Conservation (phyloP, 2,113 vertebrate genomes). For the Xenopus borealis region DNA sequence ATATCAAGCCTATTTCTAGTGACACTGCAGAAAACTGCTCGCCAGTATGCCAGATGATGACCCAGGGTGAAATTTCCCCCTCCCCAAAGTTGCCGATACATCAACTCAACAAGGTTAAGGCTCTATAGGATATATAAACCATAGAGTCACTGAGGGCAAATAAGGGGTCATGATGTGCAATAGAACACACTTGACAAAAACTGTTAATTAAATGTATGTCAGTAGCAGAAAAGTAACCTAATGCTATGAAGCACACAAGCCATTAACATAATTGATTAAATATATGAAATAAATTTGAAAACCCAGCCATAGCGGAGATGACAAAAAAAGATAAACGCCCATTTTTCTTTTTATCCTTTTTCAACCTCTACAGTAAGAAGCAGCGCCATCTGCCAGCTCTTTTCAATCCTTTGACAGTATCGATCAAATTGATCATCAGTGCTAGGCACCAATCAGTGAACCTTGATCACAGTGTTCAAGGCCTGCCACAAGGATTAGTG, state of each 20-base stretch:
- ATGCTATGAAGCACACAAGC: too few species aligned
- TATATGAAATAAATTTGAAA: too few species aligned
- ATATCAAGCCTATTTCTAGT: slow-evolving; percentile 12
- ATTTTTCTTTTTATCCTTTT: too few species aligned
- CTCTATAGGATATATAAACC: neutral
- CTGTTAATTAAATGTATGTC: too few species aligned
- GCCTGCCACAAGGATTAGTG: slow-evolving; percentile 28
- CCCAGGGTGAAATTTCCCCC: too few species aligned
- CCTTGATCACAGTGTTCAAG: slow-evolving; percentile 20
- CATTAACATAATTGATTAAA: too few species aligned
- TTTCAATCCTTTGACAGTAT: neutral
- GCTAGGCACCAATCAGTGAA: slow-evolving; percentile 15
- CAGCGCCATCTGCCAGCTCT: neutral
- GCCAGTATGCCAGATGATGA: slow-evolving; percentile 19
- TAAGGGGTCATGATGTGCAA: neutral
- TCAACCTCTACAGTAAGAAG: neutral
- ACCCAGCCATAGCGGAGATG: too few species aligned
- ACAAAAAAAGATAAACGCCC: too few species aligned
- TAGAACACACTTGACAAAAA: neutral
- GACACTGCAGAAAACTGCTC: slow-evolving; percentile 2
- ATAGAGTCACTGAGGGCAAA: neutral
- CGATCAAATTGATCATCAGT: slow-evolving; percentile 18
- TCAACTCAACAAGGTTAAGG: neutral
- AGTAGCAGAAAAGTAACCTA: too few species aligned
- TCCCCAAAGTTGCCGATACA: neutral